Base-by-base conservation (phyloP, 2,888 invertebrate species). In the Campoplex nolae region DNA sequence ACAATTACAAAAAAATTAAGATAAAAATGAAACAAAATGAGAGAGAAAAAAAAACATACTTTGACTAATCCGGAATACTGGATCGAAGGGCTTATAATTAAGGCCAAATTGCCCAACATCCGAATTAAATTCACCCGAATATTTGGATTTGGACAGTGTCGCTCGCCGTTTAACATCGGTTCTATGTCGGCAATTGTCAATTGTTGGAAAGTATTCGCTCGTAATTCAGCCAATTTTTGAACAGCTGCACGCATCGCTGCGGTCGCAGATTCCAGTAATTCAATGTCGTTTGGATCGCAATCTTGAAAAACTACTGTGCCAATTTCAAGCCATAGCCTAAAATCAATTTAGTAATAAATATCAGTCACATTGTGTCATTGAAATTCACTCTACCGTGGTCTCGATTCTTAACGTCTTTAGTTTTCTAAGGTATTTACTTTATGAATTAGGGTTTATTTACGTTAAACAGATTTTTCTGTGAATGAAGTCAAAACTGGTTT, bases 221-320 rank as follows among this genome's bases (percentile, higher is more conserved):
- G 93, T 3, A 93, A 92, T 35, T 95, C 93, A 88, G 96, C 96
- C 73, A 97, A 95, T 94, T 96, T 96, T 91, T 97, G 96, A 65
- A 97, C 94, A 1, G 97, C 95, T n/a, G 97, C 97, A 89, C 97
- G 95, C 96, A 97, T 96, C 0, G 97, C 96, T 4, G 97, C 96
- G 0, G 97, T 97, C 2, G 96, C 96, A 0, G 97, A 96, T 92
- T 97, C 97, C 65, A 97, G 91, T 28, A 97, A 93, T 67, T 95
- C 95, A 0, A 94, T 90, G 89, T 96, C 95, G 6, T 94, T 88
- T 32, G 93, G 91, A 45, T 95, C 95, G 77, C 94, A 94, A 77
- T 95, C 94, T 90, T 96, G 95, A 83, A 96, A 96, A 1, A 96
- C 96, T 83, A 96, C 93, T 90, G 96, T 96, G 0, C 96, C 96